Percentiles rank a stretch among this genome's conserved stretches.
Conservation (phyloP, 2,888 invertebrate genomes). For the Myathropa florea region DNA sequence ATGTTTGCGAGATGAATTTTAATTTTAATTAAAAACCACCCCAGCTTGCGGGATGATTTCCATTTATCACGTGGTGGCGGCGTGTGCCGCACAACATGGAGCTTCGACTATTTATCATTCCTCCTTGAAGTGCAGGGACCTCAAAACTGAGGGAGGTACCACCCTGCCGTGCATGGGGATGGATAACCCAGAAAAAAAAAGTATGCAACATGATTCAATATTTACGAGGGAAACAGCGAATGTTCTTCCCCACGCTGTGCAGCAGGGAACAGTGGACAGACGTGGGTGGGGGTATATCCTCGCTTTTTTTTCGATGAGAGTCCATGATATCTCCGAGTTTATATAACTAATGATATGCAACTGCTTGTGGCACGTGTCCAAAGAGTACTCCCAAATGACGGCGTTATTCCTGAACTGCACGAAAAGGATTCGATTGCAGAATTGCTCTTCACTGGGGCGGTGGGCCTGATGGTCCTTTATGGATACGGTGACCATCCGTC, state of each 20-base stretch:
- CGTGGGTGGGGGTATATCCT: not conserved
- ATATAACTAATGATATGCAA: slow-evolving; percentile 46
- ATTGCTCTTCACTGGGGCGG: slow-evolving; percentile 1
- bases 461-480: not conserved
- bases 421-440: slow-evolving; percentile 3
- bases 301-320: not conserved
- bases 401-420: no score
- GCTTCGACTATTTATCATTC: slow-evolving; percentile 12
- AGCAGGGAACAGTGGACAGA: not conserved
- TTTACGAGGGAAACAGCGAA: slow-evolving; percentile 18
- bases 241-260: not conserved
- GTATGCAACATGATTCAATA: slow-evolving; percentile 44
- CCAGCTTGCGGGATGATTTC: not conserved
- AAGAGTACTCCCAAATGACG: slow-evolving; percentile 5
- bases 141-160: not conserved
- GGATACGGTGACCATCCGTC: no score
- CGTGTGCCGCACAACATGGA: slow-evolving; percentile 10
- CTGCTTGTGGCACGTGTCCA: slow-evolving; percentile 63
- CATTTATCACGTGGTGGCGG: slow-evolving; percentile 21
- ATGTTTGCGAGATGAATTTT: slow-evolving; percentile 34
- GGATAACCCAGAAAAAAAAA: not conserved
- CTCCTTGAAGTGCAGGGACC: not conserved
- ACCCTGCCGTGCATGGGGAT: not conserved
- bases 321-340: not conserved
- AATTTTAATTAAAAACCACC: slow-evolving; percentile 51